Evolutionary conservation across 2,113 vertebrate genomes (phyloP).

Genomic region (Gila orcuttii): DNA sequence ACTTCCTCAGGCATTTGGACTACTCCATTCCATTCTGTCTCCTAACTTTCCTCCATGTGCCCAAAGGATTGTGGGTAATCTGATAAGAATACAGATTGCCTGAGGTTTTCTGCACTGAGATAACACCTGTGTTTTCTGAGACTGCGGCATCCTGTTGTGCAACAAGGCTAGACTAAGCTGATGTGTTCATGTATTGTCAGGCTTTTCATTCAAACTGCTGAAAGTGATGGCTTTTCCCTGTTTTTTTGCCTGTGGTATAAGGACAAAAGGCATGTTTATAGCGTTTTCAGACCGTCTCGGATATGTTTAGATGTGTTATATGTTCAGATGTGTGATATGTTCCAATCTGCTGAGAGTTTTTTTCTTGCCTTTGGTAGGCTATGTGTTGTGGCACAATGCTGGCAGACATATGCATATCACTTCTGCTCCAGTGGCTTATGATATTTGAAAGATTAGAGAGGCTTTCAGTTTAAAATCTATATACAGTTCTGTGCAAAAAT

Average conservation of each 20-base stretch:
- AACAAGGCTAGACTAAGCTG: constrained; percentile 17
- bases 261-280: constrained; percentile 1
- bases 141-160: constrained; percentile 38
- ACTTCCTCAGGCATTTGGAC: constrained; percentile 61
- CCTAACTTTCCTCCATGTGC: constrained; percentile 49
- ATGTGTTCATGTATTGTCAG: constrained; percentile 18
- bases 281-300: not conserved
- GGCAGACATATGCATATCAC: not conserved
- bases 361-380: not conserved
- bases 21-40: constrained; percentile 37
- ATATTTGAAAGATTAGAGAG: not conserved
- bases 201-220: constrained; percentile 1
- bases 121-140: constrained; percentile 31
- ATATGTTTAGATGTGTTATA: constrained; percentile 10
- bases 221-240: not conserved
- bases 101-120: constrained; percentile 16
- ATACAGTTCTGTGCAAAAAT: not conserved
- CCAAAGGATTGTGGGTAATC: constrained; percentile 43
- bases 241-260: not conserved
- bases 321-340: constrained; percentile 4
- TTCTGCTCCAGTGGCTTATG: not conserved
- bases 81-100: constrained; percentile 42
- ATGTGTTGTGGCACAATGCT: not conserved
- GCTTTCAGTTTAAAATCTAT: not conserved
- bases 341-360: constrained; percentile 2